Evolutionary conservation across 1,140 invertebrate species (phyloP), one percentile per base, ranked within the genome.

Genomic region (Drosophila takahashii): DNA sequence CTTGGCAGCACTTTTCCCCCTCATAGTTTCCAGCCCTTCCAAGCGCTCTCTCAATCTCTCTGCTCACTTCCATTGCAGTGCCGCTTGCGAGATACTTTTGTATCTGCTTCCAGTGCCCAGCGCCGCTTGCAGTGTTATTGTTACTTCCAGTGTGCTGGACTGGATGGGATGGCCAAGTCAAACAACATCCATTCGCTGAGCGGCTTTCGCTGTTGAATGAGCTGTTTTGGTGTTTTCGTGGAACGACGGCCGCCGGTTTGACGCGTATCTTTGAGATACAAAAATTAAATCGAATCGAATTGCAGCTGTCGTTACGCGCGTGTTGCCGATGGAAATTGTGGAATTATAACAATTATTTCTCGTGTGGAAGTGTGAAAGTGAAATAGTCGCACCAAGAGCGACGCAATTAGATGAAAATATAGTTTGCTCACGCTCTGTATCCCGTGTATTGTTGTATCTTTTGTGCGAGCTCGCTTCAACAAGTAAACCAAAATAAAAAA

Each of bases 181-280:
- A 65, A 51, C 64, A 67, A 65, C 44, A 59, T 44, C 53, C 66
- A 89, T 87, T 89, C 80, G 79, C 62, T 79, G 83, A 81, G 78
- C 83, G 83, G 83, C 83, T 86, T 87, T 86, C 83, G 76, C 79
- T 89, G 83, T 87, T 75, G 83, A 77, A 87, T 73, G 83, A 71
- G 67, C 69, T 77, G 81, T 18, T 37, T 48, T 15, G 47, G 26
- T 50, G 47, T 29, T 65, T 34, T 26, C 37, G 53, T 56, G 41
- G 59, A 70, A 57, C 79, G 67, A 57, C 79, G 73, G 29, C 26
- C 54, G 29, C 37, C 57, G 29, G 48, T 48, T 26, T 22, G 37
- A 48, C 16, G 41, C 71, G 67, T 71, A 71, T 71, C 53, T 66
- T 45, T 13, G 36, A 69, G 58, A 62, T 56, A 74, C 50, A 64